Percentiles rank a stretch among this genome's conserved stretches.
These are phyloP conservation scores for Cryptosula pallasiana DNA, from an alignment of 2,888 invertebrate genomes.

Conservation along the genomic window DNA sequence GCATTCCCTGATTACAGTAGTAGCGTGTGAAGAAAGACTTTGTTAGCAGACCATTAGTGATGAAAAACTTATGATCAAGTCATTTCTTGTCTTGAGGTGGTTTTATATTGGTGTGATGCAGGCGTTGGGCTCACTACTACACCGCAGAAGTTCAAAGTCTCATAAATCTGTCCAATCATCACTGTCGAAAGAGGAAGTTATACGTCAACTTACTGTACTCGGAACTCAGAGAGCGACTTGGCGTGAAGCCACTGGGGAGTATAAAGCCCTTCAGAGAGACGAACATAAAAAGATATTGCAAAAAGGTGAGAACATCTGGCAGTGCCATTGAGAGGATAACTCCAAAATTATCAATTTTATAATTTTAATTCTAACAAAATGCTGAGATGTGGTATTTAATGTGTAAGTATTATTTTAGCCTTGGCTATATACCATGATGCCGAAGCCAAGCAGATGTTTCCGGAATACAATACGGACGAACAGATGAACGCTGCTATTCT, in stretches of 20 bases:
- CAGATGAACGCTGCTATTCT: not conserved
- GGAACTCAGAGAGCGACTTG: constrained; percentile 39
- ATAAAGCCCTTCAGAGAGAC: constrained; percentile 4
- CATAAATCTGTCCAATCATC: not conserved
- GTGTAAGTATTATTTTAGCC: constrained; percentile 2
- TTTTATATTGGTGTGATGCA: too few relatives aligned
- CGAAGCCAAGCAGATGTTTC: not conserved
- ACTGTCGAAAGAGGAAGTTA: not conserved
- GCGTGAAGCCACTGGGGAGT: constrained; percentile 33
- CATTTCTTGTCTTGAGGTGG: too few relatives aligned
- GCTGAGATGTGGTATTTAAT: too few relatives aligned
- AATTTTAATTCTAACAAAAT: too few relatives aligned
- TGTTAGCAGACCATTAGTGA: too few relatives aligned
- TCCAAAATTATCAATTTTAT: not conserved
- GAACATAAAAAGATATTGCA: constrained; percentile 15
- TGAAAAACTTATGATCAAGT: too few relatives aligned
- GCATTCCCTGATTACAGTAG: too few relatives aligned
- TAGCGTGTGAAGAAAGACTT: too few relatives aligned
- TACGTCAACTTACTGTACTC: constrained; percentile 32
- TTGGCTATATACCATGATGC: constrained; percentile 4
- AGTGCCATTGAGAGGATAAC: too few relatives aligned
- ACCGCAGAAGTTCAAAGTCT: not conserved
- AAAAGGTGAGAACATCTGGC: constrained; percentile 6
- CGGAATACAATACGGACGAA: not conserved
- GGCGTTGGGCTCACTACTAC: not conserved